A percentile compares a stretch with the other conserved stretches of the same genome.
Conservation (phyloP, 2,888 invertebrate genomes). For the Andricus curvator region DNA sequence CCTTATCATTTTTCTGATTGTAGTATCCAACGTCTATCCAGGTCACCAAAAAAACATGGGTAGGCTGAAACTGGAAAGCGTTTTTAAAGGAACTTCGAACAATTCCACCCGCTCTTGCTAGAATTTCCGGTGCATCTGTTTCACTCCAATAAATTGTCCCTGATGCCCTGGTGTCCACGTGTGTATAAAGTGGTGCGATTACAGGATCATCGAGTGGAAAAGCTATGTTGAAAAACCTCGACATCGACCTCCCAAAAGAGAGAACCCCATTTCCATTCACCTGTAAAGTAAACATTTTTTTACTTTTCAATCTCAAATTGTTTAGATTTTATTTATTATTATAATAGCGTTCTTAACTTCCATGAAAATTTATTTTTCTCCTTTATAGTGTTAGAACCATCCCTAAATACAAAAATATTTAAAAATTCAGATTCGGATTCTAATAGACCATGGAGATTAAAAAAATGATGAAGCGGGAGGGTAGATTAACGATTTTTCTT, state of each 20-base stretch:
- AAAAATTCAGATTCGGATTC: too few species aligned
- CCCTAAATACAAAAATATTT: too few species aligned
- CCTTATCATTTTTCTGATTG: conserved; percentile 83
- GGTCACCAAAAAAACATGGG: conserved; percentile 90
- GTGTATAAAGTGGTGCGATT: conserved; percentile 94
- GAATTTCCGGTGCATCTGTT: conserved; percentile 82
- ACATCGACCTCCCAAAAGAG: conserved; percentile 93
- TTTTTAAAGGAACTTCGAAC: conserved; percentile 87
- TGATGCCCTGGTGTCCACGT: conserved; percentile 88
- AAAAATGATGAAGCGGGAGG: neutral
- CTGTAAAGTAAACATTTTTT: conserved; percentile 79
- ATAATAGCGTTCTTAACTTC: too few species aligned
- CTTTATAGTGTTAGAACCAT: too few species aligned
- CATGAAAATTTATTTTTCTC: too few species aligned
- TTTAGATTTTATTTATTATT: conserved; percentile 19
- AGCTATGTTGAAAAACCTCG: conserved; percentile 91
- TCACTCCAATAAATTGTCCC: conserved; percentile 89
- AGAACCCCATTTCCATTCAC: conserved; percentile 94
- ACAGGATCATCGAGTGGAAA: conserved; percentile 94
- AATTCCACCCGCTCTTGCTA: conserved; percentile 85
- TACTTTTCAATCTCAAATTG: neutral
- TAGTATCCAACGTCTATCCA: conserved; percentile 94
- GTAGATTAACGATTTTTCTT: neutral
- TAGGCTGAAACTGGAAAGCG: conserved; percentile 86
- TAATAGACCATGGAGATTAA: neutral